Base-by-base conservation (phyloP, 2,888 invertebrate species). In the Trissoscelio sp. region DNA sequence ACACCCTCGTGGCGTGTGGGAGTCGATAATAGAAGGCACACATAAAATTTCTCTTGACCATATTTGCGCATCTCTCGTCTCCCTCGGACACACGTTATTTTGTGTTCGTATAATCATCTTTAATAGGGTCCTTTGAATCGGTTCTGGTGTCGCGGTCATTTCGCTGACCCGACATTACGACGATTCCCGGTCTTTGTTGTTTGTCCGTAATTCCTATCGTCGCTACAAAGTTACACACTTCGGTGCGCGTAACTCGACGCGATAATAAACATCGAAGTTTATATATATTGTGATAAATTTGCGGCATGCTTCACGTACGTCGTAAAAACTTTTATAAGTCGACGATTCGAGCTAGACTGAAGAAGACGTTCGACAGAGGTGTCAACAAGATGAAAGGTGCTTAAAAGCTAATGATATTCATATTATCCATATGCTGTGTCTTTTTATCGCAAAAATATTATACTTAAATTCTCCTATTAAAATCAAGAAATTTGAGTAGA, bases 1-100 rank as follows among this genome's bases (percentile, higher is more conserved):
- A 75, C 79, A 74, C 46, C 86, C 84, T 85, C 74, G 75, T 60
- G 78, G 82, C 81, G 89, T 88, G 90, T 90, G 90, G 89, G 90
- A 88, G 90, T 84, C 83, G 84, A 88, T 91, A 90, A 90, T 90
- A 89, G 89, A 88, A 88, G 89, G 88, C 86, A 87, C 88, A 89
- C 87, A 88, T 88, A 88, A 88, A 88, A 88, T 87, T 87, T 86
- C 88, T 87, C 88, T 88, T 88, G 86, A 86, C 90, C 88, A 90
- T 90, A 89, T 90, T 90, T 89, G 90, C 87, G 85, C 86, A 84
- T 85, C 86, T 85, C 86, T 86, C 86, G 86, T 88, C 86, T 86
- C 86, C 86, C 86, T 85, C 84, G 42, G 24, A 51, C 58, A 55
- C 81, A 37, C 53, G 34, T 57, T 44, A 22, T 11, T 53, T 53